Conservation (phyloP, 2,113 vertebrate genomes). For the Bolborhynchus lineola region DNA sequence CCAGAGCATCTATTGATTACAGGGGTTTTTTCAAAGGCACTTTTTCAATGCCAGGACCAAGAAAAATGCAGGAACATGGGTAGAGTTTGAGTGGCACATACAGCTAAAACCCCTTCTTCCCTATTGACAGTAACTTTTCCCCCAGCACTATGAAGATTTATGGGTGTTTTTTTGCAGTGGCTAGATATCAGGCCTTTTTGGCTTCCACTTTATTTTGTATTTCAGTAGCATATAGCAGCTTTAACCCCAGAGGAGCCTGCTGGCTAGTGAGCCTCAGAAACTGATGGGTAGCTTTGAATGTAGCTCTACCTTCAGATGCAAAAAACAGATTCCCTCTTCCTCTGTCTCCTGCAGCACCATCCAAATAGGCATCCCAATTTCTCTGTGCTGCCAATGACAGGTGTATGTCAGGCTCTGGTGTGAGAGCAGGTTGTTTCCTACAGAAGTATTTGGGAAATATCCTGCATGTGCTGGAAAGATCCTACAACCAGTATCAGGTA, state of each 20-base stretch:
- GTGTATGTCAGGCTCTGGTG: neutral
- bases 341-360: neutral
- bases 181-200: neutral
- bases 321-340: neutral
- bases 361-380: neutral
- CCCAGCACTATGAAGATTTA: neutral
- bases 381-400: neutral
- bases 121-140: neutral
- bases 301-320: neutral
- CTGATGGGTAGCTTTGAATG: neutral
- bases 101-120: neutral
- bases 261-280: neutral
- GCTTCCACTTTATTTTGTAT: neutral
- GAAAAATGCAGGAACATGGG: neutral
- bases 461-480: neutral
- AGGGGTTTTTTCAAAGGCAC: conserved; percentile 5
- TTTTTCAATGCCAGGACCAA: conserved; percentile 4
- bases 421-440: neutral
- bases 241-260: neutral
- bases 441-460: neutral
- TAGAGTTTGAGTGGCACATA: neutral
- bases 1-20: conserved; percentile 48
- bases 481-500: neutral
- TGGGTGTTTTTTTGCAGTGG: neutral
- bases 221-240: neutral